These are phyloP conservation scores for Stichodactyla helianthus DNA, from an alignment of 64 coral and sea anemone genomes.

Conservation along the genomic window DNA sequence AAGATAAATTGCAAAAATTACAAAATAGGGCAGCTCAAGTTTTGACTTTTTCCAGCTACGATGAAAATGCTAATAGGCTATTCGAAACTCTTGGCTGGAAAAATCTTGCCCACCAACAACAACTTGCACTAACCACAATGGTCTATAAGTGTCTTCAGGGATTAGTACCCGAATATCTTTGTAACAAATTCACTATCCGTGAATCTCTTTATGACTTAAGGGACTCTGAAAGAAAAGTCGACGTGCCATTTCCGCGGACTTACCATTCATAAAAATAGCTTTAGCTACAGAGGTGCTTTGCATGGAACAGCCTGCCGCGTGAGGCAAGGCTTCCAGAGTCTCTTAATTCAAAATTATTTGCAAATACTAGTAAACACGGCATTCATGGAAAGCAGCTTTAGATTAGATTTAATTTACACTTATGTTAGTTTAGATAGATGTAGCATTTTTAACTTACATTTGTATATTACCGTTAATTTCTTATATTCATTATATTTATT, in stretches of 20 bases:
- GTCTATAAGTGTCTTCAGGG: too few species aligned
- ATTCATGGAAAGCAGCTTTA: slow-evolving; percentile 69
- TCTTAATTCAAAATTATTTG: slow-evolving; percentile 57
- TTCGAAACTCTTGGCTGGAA: too few species aligned
- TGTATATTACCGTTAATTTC: too few species aligned
- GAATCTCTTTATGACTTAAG: too few species aligned
- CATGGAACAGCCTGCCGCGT: slow-evolving; percentile 57
- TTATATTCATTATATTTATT: too few species aligned
- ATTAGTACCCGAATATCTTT: too few species aligned
- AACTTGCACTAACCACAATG: too few species aligned
- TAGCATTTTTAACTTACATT: too few species aligned
- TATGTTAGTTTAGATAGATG: slow-evolving; percentile 4
- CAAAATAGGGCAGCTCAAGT: slow-evolving; percentile 53
- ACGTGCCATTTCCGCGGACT: too few species aligned
- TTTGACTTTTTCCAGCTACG: slow-evolving; percentile 22
- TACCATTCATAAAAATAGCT: slow-evolving; percentile 60
- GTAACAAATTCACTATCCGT: too few species aligned
- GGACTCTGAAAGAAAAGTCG: too few species aligned
- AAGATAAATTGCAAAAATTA: slow-evolving; percentile 27
- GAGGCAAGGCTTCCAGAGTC: slow-evolving; percentile 35
- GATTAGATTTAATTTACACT: slow-evolving; percentile 42
- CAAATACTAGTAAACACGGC: background rate
- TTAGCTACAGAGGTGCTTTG: slow-evolving; percentile 51
- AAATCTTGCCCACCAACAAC: too few species aligned
- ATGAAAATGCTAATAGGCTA: background rate